These are phyloP conservation scores for Karalla daura DNA, from an alignment of 2,797 vertebrate genomes.

Conservation along the genomic window DNA sequence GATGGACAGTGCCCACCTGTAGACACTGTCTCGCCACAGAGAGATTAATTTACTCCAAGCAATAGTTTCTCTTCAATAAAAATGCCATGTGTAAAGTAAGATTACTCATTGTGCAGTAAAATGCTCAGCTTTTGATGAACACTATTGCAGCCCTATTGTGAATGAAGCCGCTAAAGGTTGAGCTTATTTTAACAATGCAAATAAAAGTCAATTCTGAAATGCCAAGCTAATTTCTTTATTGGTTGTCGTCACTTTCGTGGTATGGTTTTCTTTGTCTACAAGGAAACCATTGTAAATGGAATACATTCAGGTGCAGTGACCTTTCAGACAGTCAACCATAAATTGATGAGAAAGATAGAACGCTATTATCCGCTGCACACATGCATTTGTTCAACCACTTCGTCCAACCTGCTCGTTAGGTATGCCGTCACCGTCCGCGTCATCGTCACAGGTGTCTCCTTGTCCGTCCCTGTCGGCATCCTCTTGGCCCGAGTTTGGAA, in stretches of 20 bases:
- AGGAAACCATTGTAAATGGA: not conserved
- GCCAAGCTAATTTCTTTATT: not conserved
- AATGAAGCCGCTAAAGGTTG: not conserved
- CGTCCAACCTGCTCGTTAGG: slow-evolving; percentile 91
- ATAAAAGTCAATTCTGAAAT: too few species aligned
- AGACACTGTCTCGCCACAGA: too few species aligned
- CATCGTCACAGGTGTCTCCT: slow-evolving; percentile 93
- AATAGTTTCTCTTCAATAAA: too few species aligned
- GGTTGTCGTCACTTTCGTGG: not conserved
- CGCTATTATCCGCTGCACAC: too few species aligned
- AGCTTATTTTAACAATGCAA: not conserved
- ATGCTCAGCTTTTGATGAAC: not conserved
- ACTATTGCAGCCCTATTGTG: not conserved
- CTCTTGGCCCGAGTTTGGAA: slow-evolving; percentile 98
- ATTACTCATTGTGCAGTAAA: not conserved
- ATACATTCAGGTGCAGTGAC: not conserved
- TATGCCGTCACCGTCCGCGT: slow-evolving; percentile 97
- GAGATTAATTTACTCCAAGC: too few species aligned
- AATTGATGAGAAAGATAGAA: too few species aligned
- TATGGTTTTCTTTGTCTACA: not conserved
- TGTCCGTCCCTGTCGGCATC: slow-evolving; percentile 91
- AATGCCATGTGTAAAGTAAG: too few species aligned
- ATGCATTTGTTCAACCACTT: not conserved
- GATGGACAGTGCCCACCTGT: too few species aligned
- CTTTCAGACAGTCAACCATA: too few species aligned